Conservation (phyloP, 2,888 invertebrate species). For the Poecilus cupreus region DNA sequence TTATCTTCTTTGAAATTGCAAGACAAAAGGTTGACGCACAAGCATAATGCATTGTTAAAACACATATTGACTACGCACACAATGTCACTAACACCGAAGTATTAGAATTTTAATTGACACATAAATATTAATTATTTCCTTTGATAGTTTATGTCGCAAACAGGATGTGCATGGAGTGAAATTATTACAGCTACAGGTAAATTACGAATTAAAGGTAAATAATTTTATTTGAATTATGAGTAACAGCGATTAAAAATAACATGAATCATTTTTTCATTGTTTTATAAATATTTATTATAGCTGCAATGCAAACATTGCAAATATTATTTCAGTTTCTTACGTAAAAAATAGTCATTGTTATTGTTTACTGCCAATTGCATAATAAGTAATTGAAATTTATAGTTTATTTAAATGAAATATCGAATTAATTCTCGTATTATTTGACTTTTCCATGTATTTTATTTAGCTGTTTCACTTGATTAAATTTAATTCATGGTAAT, state of each 20-base stretch:
- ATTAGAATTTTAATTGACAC: constrained; percentile 28
- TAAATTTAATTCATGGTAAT: too few relatives aligned
- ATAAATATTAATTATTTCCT: constrained; percentile 42
- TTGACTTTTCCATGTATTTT: too few relatives aligned
- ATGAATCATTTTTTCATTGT: background rate
- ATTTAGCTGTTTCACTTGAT: too few relatives aligned
- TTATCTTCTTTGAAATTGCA: constrained; percentile 26
- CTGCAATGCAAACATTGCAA: background rate
- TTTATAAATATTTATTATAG: background rate
- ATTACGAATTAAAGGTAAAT: too few relatives aligned
- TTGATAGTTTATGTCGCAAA: background rate
- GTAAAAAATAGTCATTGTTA: background rate
- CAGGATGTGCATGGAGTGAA: constrained; percentile 16
- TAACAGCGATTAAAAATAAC: background rate
- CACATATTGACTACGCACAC: background rate
- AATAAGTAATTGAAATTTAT: too few relatives aligned
- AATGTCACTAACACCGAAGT: background rate
- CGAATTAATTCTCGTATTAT: too few relatives aligned
- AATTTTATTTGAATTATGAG: too few relatives aligned
- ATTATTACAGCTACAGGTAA: background rate
- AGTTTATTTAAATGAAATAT: too few relatives aligned
- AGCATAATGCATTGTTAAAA: constrained; percentile 5
- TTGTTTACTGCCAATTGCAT: too few relatives aligned
- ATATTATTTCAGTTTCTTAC: background rate
- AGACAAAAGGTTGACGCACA: constrained; percentile 33